A percentile compares a stretch with the other conserved stretches of the same genome.
phyloP scores from a whole-genome alignment of 2,113 vertebrate genomes.

The Hippocampus mohnikei region DNA sequence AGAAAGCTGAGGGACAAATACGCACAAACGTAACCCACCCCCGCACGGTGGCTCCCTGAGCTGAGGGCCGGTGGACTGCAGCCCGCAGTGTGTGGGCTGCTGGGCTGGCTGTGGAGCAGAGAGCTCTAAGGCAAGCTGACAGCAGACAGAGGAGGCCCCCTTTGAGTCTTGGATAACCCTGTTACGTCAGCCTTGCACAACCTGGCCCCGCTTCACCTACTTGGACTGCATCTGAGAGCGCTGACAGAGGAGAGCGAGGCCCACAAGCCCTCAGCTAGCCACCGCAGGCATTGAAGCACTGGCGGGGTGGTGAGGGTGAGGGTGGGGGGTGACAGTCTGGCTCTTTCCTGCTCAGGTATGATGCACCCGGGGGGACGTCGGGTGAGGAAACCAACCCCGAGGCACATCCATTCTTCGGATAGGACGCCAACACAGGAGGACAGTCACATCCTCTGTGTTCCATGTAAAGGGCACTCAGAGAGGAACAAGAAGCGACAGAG shows the following conservation, averaged over 20 bases:
- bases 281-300: not conserved
- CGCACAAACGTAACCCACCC: slow-evolving; percentile 44
- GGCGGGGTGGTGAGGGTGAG: not conserved
- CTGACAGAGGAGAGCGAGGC: slow-evolving; percentile 8
- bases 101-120: slow-evolving; percentile 41
- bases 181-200: slow-evolving; percentile 53
- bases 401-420: slow-evolving; percentile 39
- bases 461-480: slow-evolving; percentile 52
- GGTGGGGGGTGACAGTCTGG: not conserved
- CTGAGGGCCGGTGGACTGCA: slow-evolving; percentile 64
- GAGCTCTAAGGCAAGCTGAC: slow-evolving; percentile 41
- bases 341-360: slow-evolving; percentile 21
- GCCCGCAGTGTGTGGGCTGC: slow-evolving; percentile 68
- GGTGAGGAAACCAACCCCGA: slow-evolving; percentile 25
- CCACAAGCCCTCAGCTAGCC: slow-evolving; percentile 8
- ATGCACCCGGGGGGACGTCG: slow-evolving; percentile 17
- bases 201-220: slow-evolving; percentile 34
- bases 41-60: slow-evolving; percentile 59
- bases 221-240: slow-evolving; percentile 16
- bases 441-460: slow-evolving; percentile 37
- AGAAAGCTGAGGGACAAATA: slow-evolving; percentile 47
- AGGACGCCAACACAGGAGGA: slow-evolving; percentile 31
- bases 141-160: slow-evolving; percentile 52
- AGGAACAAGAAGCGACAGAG: slow-evolving; percentile 46
- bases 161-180: slow-evolving; percentile 65